Percentiles rank a stretch among this genome's conserved stretches.
Conservation (phyloP, 2,888 invertebrate genomes). For the Acanthoscelides obtectus region DNA sequence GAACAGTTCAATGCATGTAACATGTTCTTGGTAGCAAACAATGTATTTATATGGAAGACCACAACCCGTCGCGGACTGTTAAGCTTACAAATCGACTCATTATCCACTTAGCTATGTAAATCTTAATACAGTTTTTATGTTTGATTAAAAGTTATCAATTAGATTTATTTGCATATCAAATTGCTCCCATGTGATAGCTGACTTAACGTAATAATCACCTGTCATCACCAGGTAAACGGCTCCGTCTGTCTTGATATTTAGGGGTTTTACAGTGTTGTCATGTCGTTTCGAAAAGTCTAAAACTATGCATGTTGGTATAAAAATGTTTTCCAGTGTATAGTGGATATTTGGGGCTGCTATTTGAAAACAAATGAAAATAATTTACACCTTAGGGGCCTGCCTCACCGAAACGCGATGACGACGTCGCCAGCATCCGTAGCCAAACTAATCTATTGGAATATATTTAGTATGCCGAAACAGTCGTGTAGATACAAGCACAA, state of each 20-base stretch:
- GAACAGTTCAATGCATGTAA: background rate
- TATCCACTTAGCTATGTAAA: conserved; percentile 3
- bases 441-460: too few relatives aligned
- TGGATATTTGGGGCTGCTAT: too few relatives aligned
- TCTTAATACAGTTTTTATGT: background rate
- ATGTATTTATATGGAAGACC: background rate
- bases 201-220: background rate
- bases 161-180: conserved; percentile 1
- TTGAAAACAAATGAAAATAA: too few relatives aligned
- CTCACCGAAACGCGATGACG: too few relatives aligned
- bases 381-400: too few relatives aligned
- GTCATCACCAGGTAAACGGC: background rate
- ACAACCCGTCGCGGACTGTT: background rate
- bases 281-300: too few relatives aligned
- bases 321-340: too few relatives aligned
- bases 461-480: too few relatives aligned
- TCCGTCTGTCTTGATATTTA: background rate
- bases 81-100: conserved; percentile 1
- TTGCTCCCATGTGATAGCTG: background rate
- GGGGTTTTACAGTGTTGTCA: background rate
- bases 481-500: too few relatives aligned
- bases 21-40: background rate
- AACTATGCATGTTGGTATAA: too few relatives aligned
- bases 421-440: too few relatives aligned
- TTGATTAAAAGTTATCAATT: background rate